Evolutionary conservation across 2,888 invertebrate genomes (phyloP).

Genomic region (Xiphydria camelus): DNA sequence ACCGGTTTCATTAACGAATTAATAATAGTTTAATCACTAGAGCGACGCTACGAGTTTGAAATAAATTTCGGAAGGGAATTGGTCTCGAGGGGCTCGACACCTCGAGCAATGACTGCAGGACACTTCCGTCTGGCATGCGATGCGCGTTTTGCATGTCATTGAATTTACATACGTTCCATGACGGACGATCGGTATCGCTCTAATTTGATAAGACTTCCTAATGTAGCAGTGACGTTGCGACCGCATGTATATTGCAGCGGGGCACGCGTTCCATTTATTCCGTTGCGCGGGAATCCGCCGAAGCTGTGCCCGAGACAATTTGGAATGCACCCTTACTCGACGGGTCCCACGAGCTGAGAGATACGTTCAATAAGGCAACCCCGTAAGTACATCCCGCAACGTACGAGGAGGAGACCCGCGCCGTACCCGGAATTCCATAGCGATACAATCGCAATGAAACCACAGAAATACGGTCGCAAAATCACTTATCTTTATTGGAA

Average conservation of each 20-base stretch:
- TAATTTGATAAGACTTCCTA: too few relatives aligned
- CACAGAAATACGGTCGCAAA: conserved; percentile 45
- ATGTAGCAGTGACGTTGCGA: too few relatives aligned
- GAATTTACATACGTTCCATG: not conserved
- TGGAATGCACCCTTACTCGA: conserved; percentile 12
- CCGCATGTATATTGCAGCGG: too few relatives aligned
- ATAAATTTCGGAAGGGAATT: too few relatives aligned
- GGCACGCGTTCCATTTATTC: too few relatives aligned
- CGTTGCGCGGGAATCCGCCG: too few relatives aligned
- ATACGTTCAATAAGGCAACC: conserved; percentile 13
- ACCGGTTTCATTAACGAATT: conserved; percentile 25
- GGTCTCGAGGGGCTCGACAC: too few relatives aligned
- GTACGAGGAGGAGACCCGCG: not conserved
- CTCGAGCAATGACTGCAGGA: too few relatives aligned
- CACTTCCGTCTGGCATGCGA: too few relatives aligned
- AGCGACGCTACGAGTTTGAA: not conserved
- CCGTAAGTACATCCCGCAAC: conserved; percentile 5
- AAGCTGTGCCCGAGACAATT: too few relatives aligned
- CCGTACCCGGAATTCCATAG: too few relatives aligned
- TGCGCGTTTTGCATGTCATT: conserved; percentile 1
- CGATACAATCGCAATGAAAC: conserved; percentile 40
- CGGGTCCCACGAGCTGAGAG: conserved; percentile 6
- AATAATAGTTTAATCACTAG: conserved; percentile 13
- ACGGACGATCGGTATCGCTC: too few relatives aligned
- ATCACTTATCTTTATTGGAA: conserved; percentile 46